These are phyloP conservation scores for Saguinus imperator DNA, from an alignment of 2,113 vertebrate genomes.

Conservation along the genomic window DNA sequence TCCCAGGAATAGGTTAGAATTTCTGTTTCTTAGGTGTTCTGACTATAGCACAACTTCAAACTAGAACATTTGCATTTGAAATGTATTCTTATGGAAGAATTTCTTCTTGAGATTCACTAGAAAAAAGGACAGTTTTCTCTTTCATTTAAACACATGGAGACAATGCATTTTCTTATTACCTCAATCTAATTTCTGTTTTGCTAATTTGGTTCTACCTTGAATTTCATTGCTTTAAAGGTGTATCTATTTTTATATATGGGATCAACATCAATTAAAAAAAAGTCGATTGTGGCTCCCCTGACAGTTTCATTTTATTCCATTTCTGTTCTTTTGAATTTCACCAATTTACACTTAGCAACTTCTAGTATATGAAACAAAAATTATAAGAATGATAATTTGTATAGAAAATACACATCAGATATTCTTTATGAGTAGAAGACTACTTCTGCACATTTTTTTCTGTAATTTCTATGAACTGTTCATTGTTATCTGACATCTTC, in stretches of 20 bases:
- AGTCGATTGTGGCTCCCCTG: constrained; percentile 68
- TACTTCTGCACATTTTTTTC: not conserved
- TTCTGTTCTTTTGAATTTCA: constrained; percentile 41
- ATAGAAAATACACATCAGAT: not conserved
- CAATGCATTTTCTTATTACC: constrained; percentile 68
- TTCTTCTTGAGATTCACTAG: not conserved
- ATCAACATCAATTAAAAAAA: constrained; percentile 39
- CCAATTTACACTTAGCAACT: not conserved
- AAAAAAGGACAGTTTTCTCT: not conserved
- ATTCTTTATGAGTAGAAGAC: not conserved
- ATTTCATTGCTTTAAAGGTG: constrained; percentile 71
- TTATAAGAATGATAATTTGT: not conserved
- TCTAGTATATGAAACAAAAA: constrained; percentile 1
- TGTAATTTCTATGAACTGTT: not conserved
- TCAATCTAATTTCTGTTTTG: constrained; percentile 65
- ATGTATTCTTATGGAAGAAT: constrained; percentile 32
- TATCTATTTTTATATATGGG: constrained; percentile 48
- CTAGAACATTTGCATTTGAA: not conserved
- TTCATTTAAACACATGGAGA: not conserved
- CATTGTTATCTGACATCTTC: not conserved
- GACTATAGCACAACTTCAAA: not conserved
- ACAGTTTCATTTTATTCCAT: constrained; percentile 56
- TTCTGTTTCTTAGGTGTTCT: not conserved
- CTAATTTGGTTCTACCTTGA: constrained; percentile 49
- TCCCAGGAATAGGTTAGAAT: not conserved